Evolutionary conservation across 2,888 invertebrate genomes (phyloP), one percentile per base, ranked within the genome.

Genomic region (Tetragonula carbonaria): DNA sequence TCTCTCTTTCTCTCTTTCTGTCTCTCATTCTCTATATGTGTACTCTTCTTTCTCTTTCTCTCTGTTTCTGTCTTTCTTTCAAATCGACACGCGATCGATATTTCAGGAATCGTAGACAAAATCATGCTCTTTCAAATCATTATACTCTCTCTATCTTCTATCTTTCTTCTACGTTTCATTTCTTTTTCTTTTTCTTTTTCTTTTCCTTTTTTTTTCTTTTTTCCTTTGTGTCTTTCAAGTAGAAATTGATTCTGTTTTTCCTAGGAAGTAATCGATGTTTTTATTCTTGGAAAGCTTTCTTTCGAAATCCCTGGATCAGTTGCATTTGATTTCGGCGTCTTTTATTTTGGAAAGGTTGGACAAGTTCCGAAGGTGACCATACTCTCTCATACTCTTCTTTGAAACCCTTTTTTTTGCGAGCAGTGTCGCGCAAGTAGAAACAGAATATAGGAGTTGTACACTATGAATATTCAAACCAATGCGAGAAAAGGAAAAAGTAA

Each of bases 251-350:
- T 86, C 79, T 85, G 85, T 85, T 84, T 83, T 77, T 81, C 87
- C 86, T 83, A 88, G 84, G 77, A 88, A 91, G 88, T 91, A 91
- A 89, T 92, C 88, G 84, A 91, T 90, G 78, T 88, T 91, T 91
- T 91, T 92, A 89, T 92, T 91, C 90, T 90, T 89, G 90, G 91
- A 93, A 93, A 94, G 94, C 93, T 93, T 94, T 92, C 94, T 94
- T 92, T 94, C 94, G 91, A 94, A 94, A 93, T 94, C 94, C 88
- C 93, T 94, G 94, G 94, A 94, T 94, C 94, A 94, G 92, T 94
- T 94, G 93, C 94, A 94, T 94, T 93, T 94, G 94, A 94, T 94
- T 93, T 94, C 94, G 94, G 92, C 94, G 91, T 94, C 93, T 94
- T 94, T 94, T 94, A 93, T 94, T 93, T 94, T 94, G 94, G 94